Base-by-base conservation (phyloP, 2,113 vertebrate genomes). In the Myotis yumanensis region DNA sequence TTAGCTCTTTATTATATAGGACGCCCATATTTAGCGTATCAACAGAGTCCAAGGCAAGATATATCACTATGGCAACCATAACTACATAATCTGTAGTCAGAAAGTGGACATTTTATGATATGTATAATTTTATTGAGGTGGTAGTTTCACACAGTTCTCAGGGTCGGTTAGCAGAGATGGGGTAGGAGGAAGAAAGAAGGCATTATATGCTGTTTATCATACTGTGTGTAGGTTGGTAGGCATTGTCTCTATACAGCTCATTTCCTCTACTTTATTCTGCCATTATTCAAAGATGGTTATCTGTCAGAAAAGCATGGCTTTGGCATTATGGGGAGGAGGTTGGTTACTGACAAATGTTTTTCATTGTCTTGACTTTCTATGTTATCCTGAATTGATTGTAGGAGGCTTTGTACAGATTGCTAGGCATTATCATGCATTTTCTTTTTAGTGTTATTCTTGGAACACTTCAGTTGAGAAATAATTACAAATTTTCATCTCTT, bases 1-100 rank as follows among this genome's bases (percentile, higher is more conserved):
- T 62, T 62, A 62, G 59, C 25, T 62, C 57, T 62, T 62, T 62
- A 62, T 62, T 62, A 62, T 28, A 62, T 28, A 62, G 59, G 59
- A 91, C 71, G 48, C n/a, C 91, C 51, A 94, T 35, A 18, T 72
- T 66, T 92, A 85, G 30, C 64, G 11, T 46, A 93, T 92, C 72
- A 94, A 91, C 46, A 82, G 37, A 75, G 51, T 89, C n/a, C 84
- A 93, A 97, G 89, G 40, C 84, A 96, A 96, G 89, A 68, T 87
- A 23, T 54, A 85, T 96, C 35, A 51, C 87, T 71, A 88, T 93
- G 57, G 71, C 77, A 97, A 95, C 90, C 51, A 23, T 84, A 93
- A 59, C 28, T 69, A 77, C 73, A 43, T 43, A 84, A 52, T 68
- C 77, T 92, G 3, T 2, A 94, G n/a, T 37, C 69, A 89, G 87